Base-by-base conservation (phyloP, 2,888 invertebrate genomes). In the Acanthococcus lagerstroemiae region DNA sequence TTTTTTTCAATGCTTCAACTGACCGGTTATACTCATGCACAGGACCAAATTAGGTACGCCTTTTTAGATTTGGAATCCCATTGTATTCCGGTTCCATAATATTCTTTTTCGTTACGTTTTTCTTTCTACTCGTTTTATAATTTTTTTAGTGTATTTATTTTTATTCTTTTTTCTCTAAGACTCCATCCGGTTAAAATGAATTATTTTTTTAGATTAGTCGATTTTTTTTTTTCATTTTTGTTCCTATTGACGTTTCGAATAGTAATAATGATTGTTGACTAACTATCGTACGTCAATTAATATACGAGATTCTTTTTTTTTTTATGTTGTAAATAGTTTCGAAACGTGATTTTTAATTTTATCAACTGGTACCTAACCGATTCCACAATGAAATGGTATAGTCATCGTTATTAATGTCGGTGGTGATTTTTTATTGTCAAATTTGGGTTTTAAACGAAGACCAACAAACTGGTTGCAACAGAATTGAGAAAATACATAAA, bases 1-100 rank as follows among this genome's bases (percentile, higher is more conserved):
- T 19, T 6, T 60, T 60, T 60, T 60, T 60, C 15, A 45, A 37
- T 15, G 46, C 60, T 46, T 48, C 26, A n/a, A 25, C 48, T 60
- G 60, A 60, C 60, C 60, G 60, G 60, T 60, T 60, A 60, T 46
- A 26, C 27, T 50, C 48, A 60, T 45, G 46, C 60, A 12, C 48
- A 45, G 26, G 60, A 60, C 60, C 60, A 60, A 60, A 48, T 60
- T 60, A 60, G 60, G 48, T 60, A 60, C 60, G 60, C 48, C 60
- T 60, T 60, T 60, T 60, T 48, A 60, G 60, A 48, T 60, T 60
- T 48, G 46, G 60, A 60, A 60, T 60, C 46, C 60, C 48, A 60
- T 60, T 60, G 60, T 60, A 60, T 46, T 60, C 60, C 26, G 48
- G 48, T 60, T n/a, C 45, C 48, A 44, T 60, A 60, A 60, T 60